Evolutionary conservation across 2,113 vertebrate genomes (phyloP), one percentile per base, ranked within the genome.

Genomic region (Bucco capensis): DNA sequence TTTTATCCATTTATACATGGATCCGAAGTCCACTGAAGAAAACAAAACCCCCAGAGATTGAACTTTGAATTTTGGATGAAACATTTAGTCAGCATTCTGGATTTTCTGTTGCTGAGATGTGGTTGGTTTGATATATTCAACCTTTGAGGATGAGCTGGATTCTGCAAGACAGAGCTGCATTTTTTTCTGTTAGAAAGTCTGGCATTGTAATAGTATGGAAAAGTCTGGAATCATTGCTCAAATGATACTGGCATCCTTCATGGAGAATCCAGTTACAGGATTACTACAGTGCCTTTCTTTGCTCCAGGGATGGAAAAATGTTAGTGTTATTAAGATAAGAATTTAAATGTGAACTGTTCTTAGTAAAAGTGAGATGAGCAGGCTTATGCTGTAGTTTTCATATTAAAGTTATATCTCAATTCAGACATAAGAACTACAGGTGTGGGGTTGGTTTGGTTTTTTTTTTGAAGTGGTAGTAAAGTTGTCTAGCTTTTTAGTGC

Each of bases 31-130:
- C 84, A 58, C 19, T 38, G 54, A 69, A 61, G 23, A 56, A 86
- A 49, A 62, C 66, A 71, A 31, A 19, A 50, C 21, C 60, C 83
- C 46, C 33, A 31, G 67, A 73, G 70, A 73, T 22, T 94, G 95
- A 95, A 92, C 86, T 95, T 95, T 94, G 92, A 81, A 86, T 91
- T 84, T 90, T 53, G 38, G 23, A 84, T 89, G 42, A 67, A 28
- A 61, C 66, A 82, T 90, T 90, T 85, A 92, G 92, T 94, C 92
- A 94, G 81, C 89, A 60, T 70, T 70, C 77, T 93, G 37, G 23
- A 69, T 90, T 85, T 88, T 86, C 62, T 38, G 44, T 73, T 50
- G 12, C 67, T 23, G 35, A 89, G 74, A 46, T 0, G 0, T 24
- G 19, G 35, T 79, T 81, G 70, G 64, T 94, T 77, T 93, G 62